Base-by-base conservation (phyloP, 2,888 invertebrate species). In the Morpho achilles region DNA sequence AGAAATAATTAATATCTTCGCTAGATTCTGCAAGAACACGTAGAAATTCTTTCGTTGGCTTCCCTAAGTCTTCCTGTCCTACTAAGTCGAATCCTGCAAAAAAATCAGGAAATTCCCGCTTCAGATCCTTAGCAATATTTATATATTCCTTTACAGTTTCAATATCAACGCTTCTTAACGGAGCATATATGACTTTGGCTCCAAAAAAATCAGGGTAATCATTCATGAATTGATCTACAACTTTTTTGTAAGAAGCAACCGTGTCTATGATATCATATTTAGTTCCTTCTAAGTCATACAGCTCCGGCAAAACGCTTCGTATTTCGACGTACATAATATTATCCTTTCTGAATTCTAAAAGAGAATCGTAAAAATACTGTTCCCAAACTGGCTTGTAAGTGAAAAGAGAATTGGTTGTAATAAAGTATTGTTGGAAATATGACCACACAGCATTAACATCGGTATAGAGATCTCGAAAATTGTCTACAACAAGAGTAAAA, bases 11-110 rank as follows among this genome's bases (percentile, higher is more conserved):
- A 6, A 95, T 77, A 4, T 91, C 77, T 0, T 90, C 76, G 0
- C 89, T 79, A 10, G 91, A 75, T 47, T 83, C 71, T 7, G 89
- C 71, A 6, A 96, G 71, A 63, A 92, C 83, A 0, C 92, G 79
- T 0, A 93, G 74, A 68, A 94, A 95, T 1, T 93, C 85, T 44
- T 88, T 80, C 0, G 94, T 79, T 0, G 95, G 93, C 23, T 81
- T 73, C 0, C 96, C 95, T 57, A 91, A 80, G 70, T 96, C 96
- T 80, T 96, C 96, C 72, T 95, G 95, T 0, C 96, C 96, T 0
- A 96, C 96, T 60, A 97, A 87, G 85, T 96, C 96, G 65, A 96
- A 96, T 8, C 96, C 96, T 9, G 93, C 94, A n/a, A 96, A 78
- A 66, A 95, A 94, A 59, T 92, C 86, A 0, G 96, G 95, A 69